Conservation (phyloP, 2,888 invertebrate genomes). For the Platycheirus rosarum region DNA sequence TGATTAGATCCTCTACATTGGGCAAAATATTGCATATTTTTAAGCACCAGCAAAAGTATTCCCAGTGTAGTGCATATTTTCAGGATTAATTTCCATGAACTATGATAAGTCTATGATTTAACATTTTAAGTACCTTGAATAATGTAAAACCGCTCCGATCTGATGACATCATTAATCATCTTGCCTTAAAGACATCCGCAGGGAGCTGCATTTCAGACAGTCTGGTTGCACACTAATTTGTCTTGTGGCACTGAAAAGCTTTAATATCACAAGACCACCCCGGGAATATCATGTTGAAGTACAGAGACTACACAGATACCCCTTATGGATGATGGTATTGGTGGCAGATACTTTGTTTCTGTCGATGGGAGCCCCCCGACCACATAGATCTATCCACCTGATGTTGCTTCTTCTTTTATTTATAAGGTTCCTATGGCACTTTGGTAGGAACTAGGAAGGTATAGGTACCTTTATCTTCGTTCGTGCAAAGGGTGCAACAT, state of each 20-base stretch:
- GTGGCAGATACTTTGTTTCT: conserved; percentile 59
- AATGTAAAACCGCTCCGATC: conserved; percentile 32
- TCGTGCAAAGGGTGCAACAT: conserved; percentile 51
- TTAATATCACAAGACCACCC: conserved; percentile 27
- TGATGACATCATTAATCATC: conserved; percentile 58
- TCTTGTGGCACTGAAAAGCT: conserved; percentile 48
- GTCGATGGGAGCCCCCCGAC: conserved; percentile 54
- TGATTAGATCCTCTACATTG: conserved; percentile 25
- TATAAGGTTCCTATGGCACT: no score
- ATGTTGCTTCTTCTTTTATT: conserved; percentile 49
- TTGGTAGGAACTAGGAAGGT: conserved; percentile 4
- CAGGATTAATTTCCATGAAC: conserved; percentile 27
- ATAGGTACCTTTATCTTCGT: background rate
- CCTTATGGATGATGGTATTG: background rate
- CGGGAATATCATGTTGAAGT: conserved; percentile 40
- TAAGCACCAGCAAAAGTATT: conserved; percentile 20
- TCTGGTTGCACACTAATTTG: conserved; percentile 65
- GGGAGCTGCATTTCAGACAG: conserved; percentile 48
- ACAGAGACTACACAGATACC: conserved; percentile 1
- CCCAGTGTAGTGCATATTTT: conserved; percentile 8
- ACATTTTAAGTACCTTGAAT: conserved; percentile 45
- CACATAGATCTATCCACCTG: conserved; percentile 57
- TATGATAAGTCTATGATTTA: conserved; percentile 42
- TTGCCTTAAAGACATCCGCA: conserved; percentile 24
- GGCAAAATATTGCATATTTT: conserved; percentile 39